Percentiles rank a stretch among this genome's conserved stretches.
phyloP scores from a whole-genome alignment of 2,888 invertebrate genomes.

The Sicus ferrugineus region DNA sequence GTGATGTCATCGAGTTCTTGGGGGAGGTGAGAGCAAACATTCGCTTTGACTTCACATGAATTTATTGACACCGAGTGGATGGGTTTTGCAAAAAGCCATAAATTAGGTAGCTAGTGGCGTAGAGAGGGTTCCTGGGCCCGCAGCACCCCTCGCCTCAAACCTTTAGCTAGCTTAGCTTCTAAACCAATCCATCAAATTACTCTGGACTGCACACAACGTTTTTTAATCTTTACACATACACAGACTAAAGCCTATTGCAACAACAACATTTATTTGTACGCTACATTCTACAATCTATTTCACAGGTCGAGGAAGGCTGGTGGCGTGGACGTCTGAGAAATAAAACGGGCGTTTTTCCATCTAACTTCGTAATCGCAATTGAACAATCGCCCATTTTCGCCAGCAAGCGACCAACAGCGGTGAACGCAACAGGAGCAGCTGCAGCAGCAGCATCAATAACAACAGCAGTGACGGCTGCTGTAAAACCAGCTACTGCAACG shows the following conservation, averaged over 20 bases:
- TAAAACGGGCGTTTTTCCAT: slow-evolving; percentile 91
- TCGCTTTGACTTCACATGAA: neutral
- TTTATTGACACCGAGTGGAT: too few relatives aligned
- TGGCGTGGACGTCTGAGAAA: slow-evolving; percentile 88
- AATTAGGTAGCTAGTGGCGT: too few relatives aligned
- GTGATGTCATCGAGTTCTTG: slow-evolving; percentile 89
- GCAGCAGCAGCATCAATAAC: too few relatives aligned
- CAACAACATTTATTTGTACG: slow-evolving; percentile 14
- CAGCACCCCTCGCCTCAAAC: too few relatives aligned
- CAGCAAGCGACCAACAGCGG: slow-evolving; percentile 57
- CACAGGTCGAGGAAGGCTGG: slow-evolving; percentile 86
- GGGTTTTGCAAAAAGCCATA: too few relatives aligned
- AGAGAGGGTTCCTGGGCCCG: too few relatives aligned
- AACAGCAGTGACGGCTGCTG: slow-evolving; percentile 26
- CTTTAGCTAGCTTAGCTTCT: too few relatives aligned
- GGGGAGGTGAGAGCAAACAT: slow-evolving; percentile 73
- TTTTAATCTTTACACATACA: too few relatives aligned
- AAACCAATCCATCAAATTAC: too few relatives aligned
- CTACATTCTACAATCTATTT: neutral
- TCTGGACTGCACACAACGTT: too few relatives aligned
- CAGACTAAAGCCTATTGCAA: too few relatives aligned
- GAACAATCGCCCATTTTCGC: slow-evolving; percentile 65
- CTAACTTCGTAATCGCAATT: slow-evolving; percentile 86
- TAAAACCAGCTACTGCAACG: slow-evolving; percentile 22
- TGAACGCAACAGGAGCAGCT: slow-evolving; percentile 46